These are phyloP conservation scores for Hylaeus volcanicus DNA, from an alignment of 1,140 invertebrate genomes.

Conservation along the genomic window DNA sequence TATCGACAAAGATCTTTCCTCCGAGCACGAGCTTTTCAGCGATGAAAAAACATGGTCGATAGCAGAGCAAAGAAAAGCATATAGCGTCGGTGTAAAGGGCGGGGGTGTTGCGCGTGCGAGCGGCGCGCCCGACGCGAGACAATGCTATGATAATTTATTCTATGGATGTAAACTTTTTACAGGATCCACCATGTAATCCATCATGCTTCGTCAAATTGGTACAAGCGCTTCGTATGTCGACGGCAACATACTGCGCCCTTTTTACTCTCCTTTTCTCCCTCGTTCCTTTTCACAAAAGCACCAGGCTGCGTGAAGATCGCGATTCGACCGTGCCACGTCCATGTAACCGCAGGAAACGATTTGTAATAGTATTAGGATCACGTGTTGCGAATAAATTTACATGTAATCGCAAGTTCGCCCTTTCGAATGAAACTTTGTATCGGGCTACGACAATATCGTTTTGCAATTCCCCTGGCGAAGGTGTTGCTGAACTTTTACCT, in stretches of 20 bases:
- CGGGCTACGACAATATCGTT: constrained; percentile 4
- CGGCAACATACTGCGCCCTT: constrained; percentile 49
- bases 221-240: constrained; percentile 63
- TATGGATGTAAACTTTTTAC: constrained; percentile 68
- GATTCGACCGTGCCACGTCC: constrained; percentile 35
- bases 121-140: constrained; percentile 53
- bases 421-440: constrained; percentile 20
- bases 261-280: constrained; percentile 47
- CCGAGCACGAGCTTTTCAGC: too few species aligned
- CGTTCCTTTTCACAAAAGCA: constrained; percentile 49
- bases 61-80: neutral
- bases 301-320: constrained; percentile 50
- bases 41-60: neutral
- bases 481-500: constrained; percentile 4
- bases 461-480: neutral
- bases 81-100: too few species aligned
- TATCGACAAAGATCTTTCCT: too few species aligned
- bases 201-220: constrained; percentile 75
- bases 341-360: constrained; percentile 31
- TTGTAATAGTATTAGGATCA: constrained; percentile 34
- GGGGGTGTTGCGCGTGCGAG: neutral
- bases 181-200: constrained; percentile 67
- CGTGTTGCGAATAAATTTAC: constrained; percentile 51
- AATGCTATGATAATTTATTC: constrained; percentile 75
- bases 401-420: constrained; percentile 5